Base-by-base conservation (phyloP, 2,113 vertebrate genomes). In the Geothlypis trichas region DNA sequence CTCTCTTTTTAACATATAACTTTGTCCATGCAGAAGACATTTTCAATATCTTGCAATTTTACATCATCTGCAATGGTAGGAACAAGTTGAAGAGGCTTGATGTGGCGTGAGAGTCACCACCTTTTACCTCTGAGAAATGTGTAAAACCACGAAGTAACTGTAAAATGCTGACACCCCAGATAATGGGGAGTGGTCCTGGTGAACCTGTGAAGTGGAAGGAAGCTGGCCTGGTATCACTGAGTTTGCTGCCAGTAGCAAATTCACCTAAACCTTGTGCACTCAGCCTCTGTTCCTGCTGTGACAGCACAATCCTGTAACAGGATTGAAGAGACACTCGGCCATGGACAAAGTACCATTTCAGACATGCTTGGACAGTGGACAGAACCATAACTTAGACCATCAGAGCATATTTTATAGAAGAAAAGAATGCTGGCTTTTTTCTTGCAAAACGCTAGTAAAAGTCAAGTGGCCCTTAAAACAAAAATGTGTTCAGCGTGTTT, bases 261-360 rank as follows among this genome's bases (percentile, higher is more conserved):
- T 92, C 72, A n/a, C 65, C 72, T 72, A 81, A 93, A 95, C 83
- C 95, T 96, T 96, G 94, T 86, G 68, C 89, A 44, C 78, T 93
- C 86, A 90, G 79, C 86, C 92, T 66, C 88, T 67, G 52, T 66
- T 95, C 91, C 88, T 92, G 90, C 95, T 96, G 94, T 81, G 89
- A 95, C 93, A 95, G 95, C 92, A 95, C 83, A 95, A 97, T 39
- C 37, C 37, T 39, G 37, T 39, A 95, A 47, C 58, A 95, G 89
- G 94, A 97, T 89, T 95, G 92, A 95, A 95, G 89, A 95, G 68
- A 95, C 92, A 92, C 68, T 81, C 92, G 94, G 76, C 95, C 92
- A 92, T 92, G 86, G 90, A 92, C 19, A 2, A 88, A 47, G 86
- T 28, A 89, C 55, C 58, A 87, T 93, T 92, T 94, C 76, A 92